Conservation (phyloP, 2,888 invertebrate species). For the Resseliella maxima region DNA sequence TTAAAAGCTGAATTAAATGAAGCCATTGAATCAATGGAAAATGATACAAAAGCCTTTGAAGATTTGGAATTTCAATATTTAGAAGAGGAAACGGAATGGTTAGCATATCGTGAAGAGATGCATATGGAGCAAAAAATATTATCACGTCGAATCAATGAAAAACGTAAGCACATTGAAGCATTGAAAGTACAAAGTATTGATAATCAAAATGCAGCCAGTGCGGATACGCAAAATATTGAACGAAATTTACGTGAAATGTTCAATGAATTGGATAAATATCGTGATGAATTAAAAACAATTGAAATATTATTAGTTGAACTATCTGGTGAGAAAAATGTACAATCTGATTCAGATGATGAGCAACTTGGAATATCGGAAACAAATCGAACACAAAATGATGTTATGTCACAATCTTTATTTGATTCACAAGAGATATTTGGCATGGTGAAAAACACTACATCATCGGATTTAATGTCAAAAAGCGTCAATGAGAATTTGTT, state of each 20-base stretch:
- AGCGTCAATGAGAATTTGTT: conserved; percentile 71
- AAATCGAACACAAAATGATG: conserved; percentile 59
- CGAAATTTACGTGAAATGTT: conserved; percentile 73
- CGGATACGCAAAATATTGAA: conserved; percentile 77
- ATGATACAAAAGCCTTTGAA: conserved; percentile 87
- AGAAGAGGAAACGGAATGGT: conserved; percentile 91
- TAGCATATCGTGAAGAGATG: conserved; percentile 84
- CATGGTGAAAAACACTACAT: conserved; percentile 61
- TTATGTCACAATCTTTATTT: conserved; percentile 66
- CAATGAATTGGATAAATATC: conserved; percentile 75
- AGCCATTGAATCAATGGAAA: conserved; percentile 83
- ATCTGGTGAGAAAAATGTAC: conserved; percentile 61
- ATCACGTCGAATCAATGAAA: conserved; percentile 74
- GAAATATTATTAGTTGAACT: conserved; percentile 70
- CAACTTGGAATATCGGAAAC: conserved; percentile 57
- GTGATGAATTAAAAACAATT: conserved; percentile 74
- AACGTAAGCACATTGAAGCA: conserved; percentile 74
- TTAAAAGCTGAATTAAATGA: conserved; percentile 78
- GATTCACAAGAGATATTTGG: conserved; percentile 58
- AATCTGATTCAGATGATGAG: conserved; percentile 66
- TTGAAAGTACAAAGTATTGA: conserved; percentile 76
- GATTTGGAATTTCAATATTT: conserved; percentile 94
- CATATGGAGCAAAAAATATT: conserved; percentile 79
- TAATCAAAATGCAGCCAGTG: conserved; percentile 75
- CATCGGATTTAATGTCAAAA: conserved; percentile 69